Evolutionary conservation across 1,140 invertebrate genomes (phyloP).

Genomic region (Panulirus ornatus): DNA sequence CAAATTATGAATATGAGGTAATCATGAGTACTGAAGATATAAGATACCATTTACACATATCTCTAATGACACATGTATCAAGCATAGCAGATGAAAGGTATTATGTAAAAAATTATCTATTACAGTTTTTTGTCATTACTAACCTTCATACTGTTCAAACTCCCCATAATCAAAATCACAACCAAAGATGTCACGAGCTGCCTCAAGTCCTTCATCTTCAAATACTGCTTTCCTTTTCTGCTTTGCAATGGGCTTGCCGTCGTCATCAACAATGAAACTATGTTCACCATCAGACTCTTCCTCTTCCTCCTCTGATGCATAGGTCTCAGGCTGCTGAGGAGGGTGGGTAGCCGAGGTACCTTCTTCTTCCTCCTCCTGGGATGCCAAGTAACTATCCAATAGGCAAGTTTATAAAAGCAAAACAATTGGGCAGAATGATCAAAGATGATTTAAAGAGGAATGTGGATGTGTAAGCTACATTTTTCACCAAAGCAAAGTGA

Average conservation of each 20-base stretch:
- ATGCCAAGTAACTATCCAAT: neutral
- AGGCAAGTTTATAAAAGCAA: neutral
- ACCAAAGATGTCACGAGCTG: conserved; percentile 99
- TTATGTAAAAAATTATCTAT: too few relatives aligned
- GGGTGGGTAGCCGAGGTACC: conserved; percentile 77
- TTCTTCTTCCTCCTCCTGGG: conserved; percentile 87
- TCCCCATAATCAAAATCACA: conserved; percentile 97
- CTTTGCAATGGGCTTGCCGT: conserved; percentile 93
- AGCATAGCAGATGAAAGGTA: too few relatives aligned
- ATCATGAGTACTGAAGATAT: too few relatives aligned
- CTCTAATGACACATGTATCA: too few relatives aligned
- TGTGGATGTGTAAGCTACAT: too few relatives aligned
- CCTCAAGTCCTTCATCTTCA: conserved; percentile 94
- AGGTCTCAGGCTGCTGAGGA: conserved; percentile 81
- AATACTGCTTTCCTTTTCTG: conserved; percentile 90
- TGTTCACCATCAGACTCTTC: conserved; percentile 86
- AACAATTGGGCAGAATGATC: too few relatives aligned
- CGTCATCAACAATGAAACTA: conserved; percentile 96
- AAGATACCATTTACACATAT: too few relatives aligned
- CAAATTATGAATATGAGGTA: too few relatives aligned
- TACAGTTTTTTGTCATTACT: too few relatives aligned
- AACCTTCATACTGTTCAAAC: conserved; percentile 84
- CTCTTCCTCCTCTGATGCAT: conserved; percentile 85
- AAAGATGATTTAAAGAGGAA: too few relatives aligned
- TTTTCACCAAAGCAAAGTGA: too few relatives aligned